phyloP scores from a whole-genome alignment of 2,888 invertebrate species.

The Prenolepis imparis region DNA sequence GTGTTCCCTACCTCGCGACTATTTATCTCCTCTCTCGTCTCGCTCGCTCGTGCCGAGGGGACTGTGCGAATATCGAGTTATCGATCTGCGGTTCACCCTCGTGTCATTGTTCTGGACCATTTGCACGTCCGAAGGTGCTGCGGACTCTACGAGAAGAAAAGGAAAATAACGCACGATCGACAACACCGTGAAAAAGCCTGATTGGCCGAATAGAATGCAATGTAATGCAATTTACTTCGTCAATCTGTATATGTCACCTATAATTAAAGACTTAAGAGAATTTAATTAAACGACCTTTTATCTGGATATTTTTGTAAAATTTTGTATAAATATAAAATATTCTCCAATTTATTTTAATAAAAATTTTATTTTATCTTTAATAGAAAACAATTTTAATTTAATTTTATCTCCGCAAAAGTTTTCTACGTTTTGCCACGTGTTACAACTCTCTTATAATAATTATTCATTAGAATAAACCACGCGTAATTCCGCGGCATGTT shows the following conservation, averaged over 20 bases:
- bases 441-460: not conserved
- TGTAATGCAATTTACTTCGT: not conserved
- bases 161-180: slow-evolving; percentile 50
- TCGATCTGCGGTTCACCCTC: slow-evolving; percentile 67
- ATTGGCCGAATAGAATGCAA: slow-evolving; percentile 2
- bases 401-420: not conserved
- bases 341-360: not conserved
- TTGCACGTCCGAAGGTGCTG: slow-evolving; percentile 58
- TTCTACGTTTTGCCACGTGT: not conserved
- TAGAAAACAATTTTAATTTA: too few species aligned
- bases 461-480: not conserved
- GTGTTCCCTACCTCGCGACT: slow-evolving; percentile 38
- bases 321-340: not conserved
- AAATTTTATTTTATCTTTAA: too few species aligned
- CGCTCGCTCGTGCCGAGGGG: slow-evolving; percentile 42
- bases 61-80: slow-evolving; percentile 67
- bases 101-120: slow-evolving; percentile 38
- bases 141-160: slow-evolving; percentile 42
- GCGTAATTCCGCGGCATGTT: not conserved
- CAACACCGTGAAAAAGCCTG: not conserved
- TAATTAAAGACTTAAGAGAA: not conserved
- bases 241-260: not conserved
- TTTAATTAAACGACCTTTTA: not conserved
- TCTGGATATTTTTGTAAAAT: not conserved
- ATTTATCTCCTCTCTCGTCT: slow-evolving; percentile 58